phyloP scores from a whole-genome alignment of 2,888 invertebrate species.

The Phengaris arion region DNA sequence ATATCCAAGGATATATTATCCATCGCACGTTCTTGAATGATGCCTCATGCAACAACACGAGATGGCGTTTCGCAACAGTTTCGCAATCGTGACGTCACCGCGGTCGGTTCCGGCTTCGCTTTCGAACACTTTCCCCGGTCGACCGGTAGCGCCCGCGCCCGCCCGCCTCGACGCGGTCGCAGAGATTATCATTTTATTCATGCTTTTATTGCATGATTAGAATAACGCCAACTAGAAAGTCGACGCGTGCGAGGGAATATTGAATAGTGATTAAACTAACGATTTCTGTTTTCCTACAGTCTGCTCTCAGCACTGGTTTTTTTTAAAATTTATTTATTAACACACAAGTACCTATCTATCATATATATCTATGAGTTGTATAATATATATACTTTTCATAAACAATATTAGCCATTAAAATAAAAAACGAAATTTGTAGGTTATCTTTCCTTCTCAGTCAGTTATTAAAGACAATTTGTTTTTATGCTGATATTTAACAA shows the following conservation, averaged over 20 bases:
- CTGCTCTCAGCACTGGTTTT: neutral
- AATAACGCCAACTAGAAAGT: constrained; percentile 36
- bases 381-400: neutral
- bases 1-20: too few species aligned
- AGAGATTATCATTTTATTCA: constrained; percentile 42
- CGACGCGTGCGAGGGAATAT: constrained; percentile 36
- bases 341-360: too few species aligned
- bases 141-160: constrained; percentile 49
- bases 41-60: constrained; percentile 47
- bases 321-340: too few species aligned
- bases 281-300: constrained; percentile 30
- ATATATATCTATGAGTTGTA: too few species aligned
- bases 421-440: too few species aligned
- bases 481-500: too few species aligned
- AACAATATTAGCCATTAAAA: neutral
- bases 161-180: constrained; percentile 40
- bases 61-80: constrained; percentile 72
- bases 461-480: too few species aligned
- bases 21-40: neutral
- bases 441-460: too few species aligned
- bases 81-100: constrained; percentile 75
- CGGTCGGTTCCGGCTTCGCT: constrained; percentile 74
- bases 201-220: constrained; percentile 29
- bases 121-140: constrained; percentile 74
- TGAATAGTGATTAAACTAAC: constrained; percentile 36